These are phyloP conservation scores for Craterocephalus amniculus DNA, from an alignment of 2,797 vertebrate genomes.

Conservation along the genomic window DNA sequence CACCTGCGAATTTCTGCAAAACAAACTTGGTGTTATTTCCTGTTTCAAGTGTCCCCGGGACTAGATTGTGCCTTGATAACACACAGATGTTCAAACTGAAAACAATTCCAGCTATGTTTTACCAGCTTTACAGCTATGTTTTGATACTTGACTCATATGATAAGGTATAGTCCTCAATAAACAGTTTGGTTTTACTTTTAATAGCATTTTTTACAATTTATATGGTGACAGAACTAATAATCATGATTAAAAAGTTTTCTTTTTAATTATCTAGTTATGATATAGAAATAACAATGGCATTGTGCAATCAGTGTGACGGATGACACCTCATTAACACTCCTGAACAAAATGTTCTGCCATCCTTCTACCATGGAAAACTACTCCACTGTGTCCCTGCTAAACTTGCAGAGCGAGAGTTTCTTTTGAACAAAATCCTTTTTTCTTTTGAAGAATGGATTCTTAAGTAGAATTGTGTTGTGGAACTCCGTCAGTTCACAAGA, in stretches of 20 bases:
- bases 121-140: background rate
- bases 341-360: slow-evolving; percentile 21
- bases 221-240: background rate
- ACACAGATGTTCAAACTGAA: background rate
- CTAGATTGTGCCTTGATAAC: background rate
- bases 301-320: background rate
- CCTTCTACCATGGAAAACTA: background rate
- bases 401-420: background rate
- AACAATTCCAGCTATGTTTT: background rate
- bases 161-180: background rate
- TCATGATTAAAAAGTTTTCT: background rate
- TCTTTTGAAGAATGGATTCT: background rate
- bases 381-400: background rate
- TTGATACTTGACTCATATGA: too few species aligned
- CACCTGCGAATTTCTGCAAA: background rate
- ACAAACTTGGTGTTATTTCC: background rate
- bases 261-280: slow-evolving; percentile 27
- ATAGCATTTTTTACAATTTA: too few species aligned
- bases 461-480: slow-evolving; percentile 20
- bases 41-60: background rate
- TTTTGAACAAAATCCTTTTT: background rate
- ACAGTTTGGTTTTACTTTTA: background rate
- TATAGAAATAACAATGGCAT: background rate
- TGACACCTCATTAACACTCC: background rate
- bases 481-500: slow-evolving; percentile 36